These are phyloP conservation scores for Coelopa frigida DNA, from an alignment of 1,140 invertebrate species.

Conservation along the genomic window DNA sequence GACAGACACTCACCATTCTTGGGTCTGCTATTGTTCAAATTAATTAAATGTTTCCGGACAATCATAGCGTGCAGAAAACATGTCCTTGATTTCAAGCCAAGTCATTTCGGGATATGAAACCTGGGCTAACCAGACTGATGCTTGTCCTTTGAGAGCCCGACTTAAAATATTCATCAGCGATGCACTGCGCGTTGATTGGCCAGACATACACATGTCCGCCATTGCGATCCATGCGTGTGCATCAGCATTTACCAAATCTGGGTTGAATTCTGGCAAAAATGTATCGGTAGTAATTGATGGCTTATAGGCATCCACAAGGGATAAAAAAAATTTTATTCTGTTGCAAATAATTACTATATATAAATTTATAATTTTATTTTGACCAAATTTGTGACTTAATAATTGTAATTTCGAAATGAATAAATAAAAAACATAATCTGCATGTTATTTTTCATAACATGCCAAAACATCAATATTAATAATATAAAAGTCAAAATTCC, in stretches of 20 bases:
- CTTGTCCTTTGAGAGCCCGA: not conserved
- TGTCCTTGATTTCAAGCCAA: not conserved
- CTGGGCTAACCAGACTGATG: not conserved
- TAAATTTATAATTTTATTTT: too few relatives aligned
- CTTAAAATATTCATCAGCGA: not conserved
- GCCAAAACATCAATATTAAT: too few relatives aligned
- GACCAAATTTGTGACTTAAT: too few relatives aligned
- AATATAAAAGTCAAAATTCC: too few relatives aligned
- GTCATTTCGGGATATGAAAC: not conserved
- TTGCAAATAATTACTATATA: too few relatives aligned
- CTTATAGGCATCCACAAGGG: too few relatives aligned
- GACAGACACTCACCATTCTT: not conserved
- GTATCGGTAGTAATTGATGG: too few relatives aligned
- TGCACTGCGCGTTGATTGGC: not conserved
- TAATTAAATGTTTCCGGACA: not conserved
- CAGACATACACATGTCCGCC: not conserved
- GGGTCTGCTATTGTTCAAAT: not conserved
- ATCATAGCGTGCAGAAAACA: not conserved
- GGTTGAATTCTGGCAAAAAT: not conserved
- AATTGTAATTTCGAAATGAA: too few relatives aligned
- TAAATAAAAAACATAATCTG: too few relatives aligned
- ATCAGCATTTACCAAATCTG: not conserved
- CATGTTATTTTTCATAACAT: too few relatives aligned
- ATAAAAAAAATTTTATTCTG: too few relatives aligned
- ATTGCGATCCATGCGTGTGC: not conserved